These are phyloP conservation scores for Pardalotus punctatus DNA, from an alignment of 2,113 vertebrate species.

Conservation along the genomic window DNA sequence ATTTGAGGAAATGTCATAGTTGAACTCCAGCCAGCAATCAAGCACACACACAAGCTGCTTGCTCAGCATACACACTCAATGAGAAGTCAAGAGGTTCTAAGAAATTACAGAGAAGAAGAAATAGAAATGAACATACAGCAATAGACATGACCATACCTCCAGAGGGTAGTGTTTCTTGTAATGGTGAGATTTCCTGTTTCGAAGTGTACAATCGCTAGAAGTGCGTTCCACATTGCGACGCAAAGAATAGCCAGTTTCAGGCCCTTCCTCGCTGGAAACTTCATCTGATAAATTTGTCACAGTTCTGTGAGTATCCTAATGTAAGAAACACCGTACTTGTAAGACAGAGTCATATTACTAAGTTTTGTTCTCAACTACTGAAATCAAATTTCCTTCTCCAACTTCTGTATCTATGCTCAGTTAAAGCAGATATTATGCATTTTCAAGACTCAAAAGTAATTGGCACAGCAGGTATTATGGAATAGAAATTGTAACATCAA, in stretches of 20 bases:
- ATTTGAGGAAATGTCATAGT: not conserved
- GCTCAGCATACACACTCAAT: not conserved
- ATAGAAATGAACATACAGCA: constrained; percentile 55
- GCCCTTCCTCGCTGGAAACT: constrained; percentile 95
- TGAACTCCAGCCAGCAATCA: not conserved
- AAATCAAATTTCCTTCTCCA: not conserved
- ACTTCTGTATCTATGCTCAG: not conserved
- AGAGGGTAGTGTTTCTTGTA: constrained; percentile 91
- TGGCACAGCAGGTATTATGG: not conserved
- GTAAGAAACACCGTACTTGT: not conserved
- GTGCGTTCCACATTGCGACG: constrained; percentile 79
- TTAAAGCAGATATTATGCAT: not conserved
- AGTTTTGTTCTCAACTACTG: not conserved
- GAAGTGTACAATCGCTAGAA: constrained; percentile 80
- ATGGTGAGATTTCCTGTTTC: constrained; percentile 87
- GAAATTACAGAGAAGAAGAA: not conserved
- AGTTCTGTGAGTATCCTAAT: constrained; percentile 77
- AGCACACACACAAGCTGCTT: not conserved
- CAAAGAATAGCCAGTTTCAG: constrained; percentile 81
- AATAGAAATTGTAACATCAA: not conserved
- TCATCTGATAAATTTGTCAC: constrained; percentile 86
- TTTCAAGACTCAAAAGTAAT: not conserved
- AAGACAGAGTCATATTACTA: not conserved
- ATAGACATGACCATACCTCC: constrained; percentile 76
- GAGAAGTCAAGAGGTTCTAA: not conserved